Evolutionary conservation across 1,140 invertebrate genomes (phyloP).

Genomic region (Oncopeltus fasciatus): DNA sequence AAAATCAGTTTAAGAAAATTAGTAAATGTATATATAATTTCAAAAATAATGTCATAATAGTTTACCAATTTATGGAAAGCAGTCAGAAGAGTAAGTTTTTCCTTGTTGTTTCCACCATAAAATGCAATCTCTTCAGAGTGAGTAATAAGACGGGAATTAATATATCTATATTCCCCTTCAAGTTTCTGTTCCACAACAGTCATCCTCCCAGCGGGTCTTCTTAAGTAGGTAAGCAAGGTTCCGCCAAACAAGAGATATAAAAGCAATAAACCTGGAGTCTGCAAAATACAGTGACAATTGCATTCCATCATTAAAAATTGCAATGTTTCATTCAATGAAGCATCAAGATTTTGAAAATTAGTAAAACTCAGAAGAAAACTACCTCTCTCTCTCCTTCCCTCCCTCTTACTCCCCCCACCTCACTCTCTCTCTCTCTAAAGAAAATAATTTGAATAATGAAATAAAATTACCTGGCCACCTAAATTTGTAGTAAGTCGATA

Average conservation of each 20-base stretch:
- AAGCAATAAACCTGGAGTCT: constrained; percentile 78
- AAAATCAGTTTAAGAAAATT: background rate
- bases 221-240: constrained; percentile 57
- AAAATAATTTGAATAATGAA: no score
- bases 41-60: constrained; percentile 14
- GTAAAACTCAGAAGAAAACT: no score
- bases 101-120: constrained; percentile 50
- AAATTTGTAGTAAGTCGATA: constrained; percentile 74
- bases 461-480: constrained; percentile 48
- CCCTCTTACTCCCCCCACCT: no score
- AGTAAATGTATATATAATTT: background rate
- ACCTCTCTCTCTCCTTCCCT: no score
- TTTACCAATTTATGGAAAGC: constrained; percentile 80
- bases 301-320: no score
- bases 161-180: constrained; percentile 94
- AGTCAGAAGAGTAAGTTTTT: constrained; percentile 72
- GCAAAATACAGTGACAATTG: no score
- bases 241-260: constrained; percentile 74
- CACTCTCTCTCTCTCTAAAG: no score
- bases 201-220: constrained; percentile 72
- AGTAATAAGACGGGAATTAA: constrained; percentile 89
- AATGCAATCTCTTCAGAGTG: constrained; percentile 98
- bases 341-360: no score
- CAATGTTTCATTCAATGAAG: no score
- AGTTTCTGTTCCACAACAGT: constrained; percentile 89